A percentile compares a stretch with the other conserved stretches of the same genome.
phyloP scores from a whole-genome alignment of 2,888 invertebrate genomes.

The Pyrrhosoma nymphula region DNA sequence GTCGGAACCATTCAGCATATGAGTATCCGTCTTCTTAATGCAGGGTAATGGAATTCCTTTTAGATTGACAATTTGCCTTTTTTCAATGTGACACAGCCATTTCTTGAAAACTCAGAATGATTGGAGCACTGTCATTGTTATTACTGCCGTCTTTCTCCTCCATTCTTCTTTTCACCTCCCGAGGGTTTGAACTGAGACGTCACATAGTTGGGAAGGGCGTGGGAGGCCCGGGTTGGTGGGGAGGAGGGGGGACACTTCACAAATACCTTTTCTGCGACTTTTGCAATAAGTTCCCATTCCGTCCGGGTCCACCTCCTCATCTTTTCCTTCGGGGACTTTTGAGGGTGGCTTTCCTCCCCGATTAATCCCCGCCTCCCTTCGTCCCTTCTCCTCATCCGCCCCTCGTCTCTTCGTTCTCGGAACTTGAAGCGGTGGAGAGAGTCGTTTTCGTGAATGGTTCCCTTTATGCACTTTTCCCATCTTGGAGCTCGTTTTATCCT shows the following conservation, averaged over 20 bases:
- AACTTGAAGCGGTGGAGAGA: background rate
- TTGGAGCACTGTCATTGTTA: background rate
- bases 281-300: background rate
- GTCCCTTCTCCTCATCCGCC: too few species aligned
- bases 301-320: background rate
- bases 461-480: conserved; percentile 31
- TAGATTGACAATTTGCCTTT: background rate
- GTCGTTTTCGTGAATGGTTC: conserved; percentile 11
- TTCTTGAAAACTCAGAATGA: background rate
- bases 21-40: background rate
- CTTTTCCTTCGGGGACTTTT: background rate
- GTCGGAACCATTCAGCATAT: too few species aligned
- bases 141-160: background rate
- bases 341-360: conserved; percentile 22
- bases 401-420: background rate
- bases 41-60: background rate
- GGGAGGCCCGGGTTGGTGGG: background rate
- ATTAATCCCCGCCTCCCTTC: background rate
- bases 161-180: background rate
- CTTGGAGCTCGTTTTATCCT: conserved; percentile 54
- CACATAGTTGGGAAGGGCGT: background rate
- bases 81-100: background rate
- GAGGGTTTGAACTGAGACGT: too few species aligned
- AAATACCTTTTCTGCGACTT: background rate
- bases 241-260: background rate